Evolutionary conservation across 2,113 vertebrate genomes (phyloP), one percentile per base, ranked within the genome.

Genomic region (Limnothrissa miodon): DNA sequence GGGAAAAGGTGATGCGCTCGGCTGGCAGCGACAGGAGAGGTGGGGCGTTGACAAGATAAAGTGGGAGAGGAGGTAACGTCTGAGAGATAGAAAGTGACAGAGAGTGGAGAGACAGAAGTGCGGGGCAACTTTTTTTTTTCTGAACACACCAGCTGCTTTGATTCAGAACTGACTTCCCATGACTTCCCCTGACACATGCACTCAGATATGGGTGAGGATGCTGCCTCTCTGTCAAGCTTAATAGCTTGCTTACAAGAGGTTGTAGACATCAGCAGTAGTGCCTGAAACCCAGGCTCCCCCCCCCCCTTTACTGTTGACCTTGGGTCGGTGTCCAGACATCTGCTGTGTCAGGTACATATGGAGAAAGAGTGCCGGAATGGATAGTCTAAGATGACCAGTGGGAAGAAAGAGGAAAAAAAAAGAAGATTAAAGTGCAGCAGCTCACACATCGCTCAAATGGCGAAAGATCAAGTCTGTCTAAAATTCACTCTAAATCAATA

Each of bases 31-130:
- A 11, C 7, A 25, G 2, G 25, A 66, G 59, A 66, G 25, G 25
- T 66, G 13, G 53, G n/a, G 29, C 7, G 6, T 7, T 66, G 59
- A 66, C 0, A 25, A 33, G 59, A 10, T 66, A 66, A 66, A 66
- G 25, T 10, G 25, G 59, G 59, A 29, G 59, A 29, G 8, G 59
- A 29, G 59, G 59, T 8, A 66, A 29, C 59, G 8, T 21, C 48
- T 29, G 59, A 66, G 59, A 66, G 59, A 66, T 66, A 66, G 59
- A 66, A 66, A 66, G 59, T 66, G 59, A 66, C 59, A 66, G 59
- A 62, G 5, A 33, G 59, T 10, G 59, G 59, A 4, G 8, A 66
- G 15, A 33, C 1, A 33, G 29, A 25, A 25, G 11, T n/a, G 2
- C 8, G 1, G 59, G n/a, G 59, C 25, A 13, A 66, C 29, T n/a